These are phyloP conservation scores for Melipona quadrifasciata DNA, from an alignment of 1,140 invertebrate species.

Conservation along the genomic window DNA sequence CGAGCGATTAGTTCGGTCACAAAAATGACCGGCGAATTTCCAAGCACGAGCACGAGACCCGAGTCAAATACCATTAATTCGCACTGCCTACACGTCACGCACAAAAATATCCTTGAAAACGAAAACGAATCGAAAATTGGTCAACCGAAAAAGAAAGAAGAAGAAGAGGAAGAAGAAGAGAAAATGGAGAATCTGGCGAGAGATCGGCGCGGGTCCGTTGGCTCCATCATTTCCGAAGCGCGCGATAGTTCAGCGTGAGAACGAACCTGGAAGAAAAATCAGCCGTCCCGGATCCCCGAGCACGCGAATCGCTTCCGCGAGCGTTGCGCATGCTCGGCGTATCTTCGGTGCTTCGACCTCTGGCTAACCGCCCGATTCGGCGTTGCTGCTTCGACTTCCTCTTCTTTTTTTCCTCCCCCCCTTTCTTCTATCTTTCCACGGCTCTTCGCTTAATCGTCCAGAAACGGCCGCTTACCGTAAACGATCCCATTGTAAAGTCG, in stretches of 20 bases:
- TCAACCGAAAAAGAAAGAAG: neutral
- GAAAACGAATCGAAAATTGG: neutral
- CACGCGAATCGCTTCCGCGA: conserved; percentile 29
- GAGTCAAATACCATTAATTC: neutral
- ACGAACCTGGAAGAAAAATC: conserved; percentile 32
- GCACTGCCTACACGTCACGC: neutral
- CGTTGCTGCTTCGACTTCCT: neutral
- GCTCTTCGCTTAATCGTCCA: neutral
- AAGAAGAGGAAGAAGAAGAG: no score
- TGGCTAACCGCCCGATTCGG: neutral
- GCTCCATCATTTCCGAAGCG: conserved; percentile 18
- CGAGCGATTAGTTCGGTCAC: conserved; percentile 17
- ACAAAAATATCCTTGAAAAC: neutral
- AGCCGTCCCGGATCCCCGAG: conserved; percentile 12
- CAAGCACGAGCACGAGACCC: neutral
- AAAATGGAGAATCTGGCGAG: neutral
- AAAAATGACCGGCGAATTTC: neutral
- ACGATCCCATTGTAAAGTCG: conserved; percentile 10
- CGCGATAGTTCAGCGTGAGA: conserved; percentile 37
- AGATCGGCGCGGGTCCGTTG: neutral
- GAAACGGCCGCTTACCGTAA: neutral
- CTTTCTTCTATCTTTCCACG: neutral
- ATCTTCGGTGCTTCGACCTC: neutral
- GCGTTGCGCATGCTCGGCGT: neutral
- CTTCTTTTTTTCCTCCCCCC: no score